Evolutionary conservation across 2,797 vertebrate species (phyloP).

Genomic region (Chelidonichthys spinosus): DNA sequence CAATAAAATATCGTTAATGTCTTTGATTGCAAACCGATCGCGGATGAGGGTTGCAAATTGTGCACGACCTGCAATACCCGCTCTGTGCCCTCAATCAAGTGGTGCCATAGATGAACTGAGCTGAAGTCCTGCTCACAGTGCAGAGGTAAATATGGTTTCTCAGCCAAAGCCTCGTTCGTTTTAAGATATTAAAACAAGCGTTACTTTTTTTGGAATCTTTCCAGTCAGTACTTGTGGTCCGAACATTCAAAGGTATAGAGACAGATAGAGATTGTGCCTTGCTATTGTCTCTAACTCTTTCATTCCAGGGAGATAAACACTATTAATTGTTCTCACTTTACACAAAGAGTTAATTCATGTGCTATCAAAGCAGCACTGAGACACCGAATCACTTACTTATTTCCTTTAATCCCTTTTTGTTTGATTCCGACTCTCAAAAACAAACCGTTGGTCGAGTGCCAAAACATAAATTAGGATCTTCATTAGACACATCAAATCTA

Average conservation of each 20-base stretch:
- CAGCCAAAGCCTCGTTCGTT: neutral
- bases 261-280: neutral
- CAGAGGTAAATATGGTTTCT: slow-evolving; percentile 2
- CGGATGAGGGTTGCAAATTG: neutral
- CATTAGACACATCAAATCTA: slow-evolving; percentile 82
- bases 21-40: neutral
- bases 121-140: slow-evolving; percentile 2
- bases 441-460: slow-evolving; percentile 73
- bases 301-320: slow-evolving; percentile 49
- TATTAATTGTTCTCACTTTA: slow-evolving; percentile 45
- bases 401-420: slow-evolving; percentile 64
- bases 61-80: neutral
- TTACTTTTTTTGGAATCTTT: slow-evolving; percentile 1
- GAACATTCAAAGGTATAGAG: neutral
- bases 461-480: slow-evolving; percentile 79
- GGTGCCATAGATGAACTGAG: slow-evolving; percentile 12
- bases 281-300: slow-evolving; percentile 35
- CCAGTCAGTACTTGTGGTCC: neutral
- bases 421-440: slow-evolving; percentile 73
- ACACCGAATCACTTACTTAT: slow-evolving; percentile 56
- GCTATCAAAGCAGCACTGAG: slow-evolving; percentile 57
- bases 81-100: slow-evolving; percentile 2
- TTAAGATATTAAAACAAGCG: neutral
- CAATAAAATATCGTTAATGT: neutral
- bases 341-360: slow-evolving; percentile 57